Evolutionary conservation across 2,797 vertebrate genomes (phyloP), one percentile per base, ranked within the genome.

Genomic region (Chaunax sp.): DNA sequence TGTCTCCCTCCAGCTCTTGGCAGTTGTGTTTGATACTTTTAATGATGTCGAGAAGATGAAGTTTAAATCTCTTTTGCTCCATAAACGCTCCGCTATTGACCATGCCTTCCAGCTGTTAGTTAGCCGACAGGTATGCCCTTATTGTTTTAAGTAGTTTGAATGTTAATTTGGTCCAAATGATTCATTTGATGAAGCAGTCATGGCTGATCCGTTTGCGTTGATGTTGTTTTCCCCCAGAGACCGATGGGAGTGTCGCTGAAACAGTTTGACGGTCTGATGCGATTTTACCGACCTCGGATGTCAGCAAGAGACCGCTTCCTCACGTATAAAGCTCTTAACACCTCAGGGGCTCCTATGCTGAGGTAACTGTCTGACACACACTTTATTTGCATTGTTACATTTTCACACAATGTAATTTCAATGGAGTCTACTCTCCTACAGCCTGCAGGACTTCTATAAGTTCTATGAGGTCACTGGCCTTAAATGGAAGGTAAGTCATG

Each of bases 1-100:
- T 70, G 8, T 64, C 46, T 7, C 37, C 43, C n/a, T 69, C 0
- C 79, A 99, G 98, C 97, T 99, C 53, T 92, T 99, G 44, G 98
- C 98, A 0, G 98, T 99, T 13, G 98, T 99, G 73, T 99, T 99
- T 0, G 97, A 99, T 83, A 98, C 98, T 0, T 99, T 99, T 84
- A 99, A 96, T 3, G 97, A 95, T 38, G 96, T 99, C 0, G 97
- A 99, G 90, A 99, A 98, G 87, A 97, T 92, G 94, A 99, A 99
- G 90, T 99, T 99, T 71, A 98, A 98, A 87, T 98, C 97, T 10
- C 86, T 99, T 70, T 90, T 98, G 78, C 94, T 99, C 78, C 98
- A 99, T 87, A 98, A 98, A 77, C 95, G 97, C 64, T 96, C 94
- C 0, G 98, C 98, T 47, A 93, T 97, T 1, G 96, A 97, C 78